Evolutionary conservation across 64 coral and sea anemone species (phyloP), one percentile per base, ranked within the genome.

Genomic region (Dendrophyllia cribrosa): DNA sequence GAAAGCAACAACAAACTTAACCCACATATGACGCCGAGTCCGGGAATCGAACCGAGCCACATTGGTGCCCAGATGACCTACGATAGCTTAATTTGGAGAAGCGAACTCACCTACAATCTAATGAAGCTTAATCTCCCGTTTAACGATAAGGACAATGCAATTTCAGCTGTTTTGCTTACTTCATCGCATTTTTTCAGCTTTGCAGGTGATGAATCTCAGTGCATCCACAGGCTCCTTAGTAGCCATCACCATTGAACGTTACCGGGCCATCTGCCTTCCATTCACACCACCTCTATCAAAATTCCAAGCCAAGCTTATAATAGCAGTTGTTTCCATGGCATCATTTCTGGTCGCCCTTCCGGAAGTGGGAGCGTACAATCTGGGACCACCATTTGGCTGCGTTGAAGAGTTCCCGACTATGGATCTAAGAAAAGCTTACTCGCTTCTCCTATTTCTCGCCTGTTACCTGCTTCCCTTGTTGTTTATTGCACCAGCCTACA

Each of bases 261-360:
- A 96, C 59, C 87, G 94, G 21, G 94, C 94, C 10, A 99, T 99
- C n/a, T 96, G 94, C 46, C 89, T 99, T 49, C 91, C 97, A 22
- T 96, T 99, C 47, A 70, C 91, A 52, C 80, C 78, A 6, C 91
- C 94, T 3, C 76, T 99, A 9, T 99, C 97, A 17, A 84, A 89
- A 74, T 56, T 84, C 26, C 97, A 99, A 82, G 97, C 97, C 7
- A 90, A 96, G 65, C 85, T 99, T 8, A 82, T 84, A 20, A 93
- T 99, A 26, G 70, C 65, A 2, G 21, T 96, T 7, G 94, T 95
- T 9, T 99, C 94, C 77, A 79, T 96, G 69, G 59, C 96, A 5
- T 92, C 91, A 0, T 91, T 99, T 10, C 66, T 99, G 19, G 88
- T 96, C 4, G 94, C 94, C 2, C 72, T 99, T n/a, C 97, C 97